These are phyloP conservation scores for Yoshiicerus persimilis DNA, from an alignment of 1,140 invertebrate genomes.

Conservation along the genomic window DNA sequence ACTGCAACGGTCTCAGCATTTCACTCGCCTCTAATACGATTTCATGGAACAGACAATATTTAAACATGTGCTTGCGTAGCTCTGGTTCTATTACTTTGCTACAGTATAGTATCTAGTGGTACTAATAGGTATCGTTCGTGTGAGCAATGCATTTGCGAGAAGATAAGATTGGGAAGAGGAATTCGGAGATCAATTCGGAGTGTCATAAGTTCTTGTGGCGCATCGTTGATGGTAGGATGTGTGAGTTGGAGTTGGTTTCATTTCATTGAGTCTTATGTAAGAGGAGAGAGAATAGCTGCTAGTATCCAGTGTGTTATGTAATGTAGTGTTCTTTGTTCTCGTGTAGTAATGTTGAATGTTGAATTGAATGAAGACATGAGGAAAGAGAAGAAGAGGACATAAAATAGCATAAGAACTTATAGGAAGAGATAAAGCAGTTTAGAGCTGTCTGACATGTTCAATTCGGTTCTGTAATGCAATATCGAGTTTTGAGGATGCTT, in stretches of 20 bases:
- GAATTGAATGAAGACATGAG: neutral
- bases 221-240: neutral
- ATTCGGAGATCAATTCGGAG: neutral
- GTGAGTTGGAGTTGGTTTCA: no score
- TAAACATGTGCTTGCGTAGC: no score
- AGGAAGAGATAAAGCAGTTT: neutral
- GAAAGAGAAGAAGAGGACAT: neutral
- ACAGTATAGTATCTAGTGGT: no score
- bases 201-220: neutral
- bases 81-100: no score
- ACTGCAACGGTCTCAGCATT: no score
- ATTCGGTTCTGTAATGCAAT: neutral
- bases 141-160: neutral
- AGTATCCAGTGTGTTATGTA: neutral
- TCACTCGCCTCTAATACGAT: no score
- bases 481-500: constrained; percentile 3
- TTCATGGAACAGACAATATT: no score
- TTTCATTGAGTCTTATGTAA: neutral
- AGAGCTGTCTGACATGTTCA: constrained; percentile 1
- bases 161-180: neutral
- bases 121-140: no score
- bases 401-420: neutral
- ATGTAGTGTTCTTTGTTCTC: neutral
- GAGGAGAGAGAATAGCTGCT: no score
- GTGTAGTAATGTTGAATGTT: neutral